Conservation (phyloP, 2,888 invertebrate species). For the Amiota communis region DNA sequence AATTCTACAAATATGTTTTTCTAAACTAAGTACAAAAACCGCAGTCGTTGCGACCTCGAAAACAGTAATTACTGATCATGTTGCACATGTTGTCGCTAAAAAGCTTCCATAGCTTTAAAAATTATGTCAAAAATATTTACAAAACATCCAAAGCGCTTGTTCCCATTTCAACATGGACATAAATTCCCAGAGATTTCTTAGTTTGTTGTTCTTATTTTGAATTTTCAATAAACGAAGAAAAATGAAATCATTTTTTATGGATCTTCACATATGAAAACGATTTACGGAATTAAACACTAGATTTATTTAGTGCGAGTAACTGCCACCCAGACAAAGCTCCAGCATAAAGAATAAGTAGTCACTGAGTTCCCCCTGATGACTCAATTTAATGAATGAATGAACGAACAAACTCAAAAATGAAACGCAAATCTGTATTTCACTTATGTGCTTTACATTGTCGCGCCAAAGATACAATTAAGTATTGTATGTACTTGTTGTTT, state of each 20-base stretch:
- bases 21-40: not conserved
- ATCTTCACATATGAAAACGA: conserved; percentile 64
- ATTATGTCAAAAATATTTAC: conserved; percentile 69
- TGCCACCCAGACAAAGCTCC: too few species aligned
- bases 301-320: conserved; percentile 52
- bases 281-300: conserved; percentile 69
- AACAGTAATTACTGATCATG: not conserved
- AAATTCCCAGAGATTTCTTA: conserved; percentile 56
- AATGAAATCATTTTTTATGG: not conserved
- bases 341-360: too few species aligned
- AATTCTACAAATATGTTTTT: conserved; percentile 5
- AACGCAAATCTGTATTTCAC: conserved; percentile 13
- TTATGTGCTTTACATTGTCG: not conserved
- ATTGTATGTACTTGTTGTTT: too few species aligned
- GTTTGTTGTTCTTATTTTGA: conserved; percentile 11
- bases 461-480: too few species aligned
- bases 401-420: not conserved
- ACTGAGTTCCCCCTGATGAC: not conserved
- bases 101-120: conserved; percentile 19
- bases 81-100: conserved; percentile 17
- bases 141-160: conserved; percentile 56
- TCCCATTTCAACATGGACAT: conserved; percentile 68
- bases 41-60: conserved; percentile 5
- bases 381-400: conserved; percentile 4
- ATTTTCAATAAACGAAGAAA: not conserved